These are phyloP conservation scores for Calameuta pallipes DNA, from an alignment of 2,888 invertebrate species.

Conservation along the genomic window DNA sequence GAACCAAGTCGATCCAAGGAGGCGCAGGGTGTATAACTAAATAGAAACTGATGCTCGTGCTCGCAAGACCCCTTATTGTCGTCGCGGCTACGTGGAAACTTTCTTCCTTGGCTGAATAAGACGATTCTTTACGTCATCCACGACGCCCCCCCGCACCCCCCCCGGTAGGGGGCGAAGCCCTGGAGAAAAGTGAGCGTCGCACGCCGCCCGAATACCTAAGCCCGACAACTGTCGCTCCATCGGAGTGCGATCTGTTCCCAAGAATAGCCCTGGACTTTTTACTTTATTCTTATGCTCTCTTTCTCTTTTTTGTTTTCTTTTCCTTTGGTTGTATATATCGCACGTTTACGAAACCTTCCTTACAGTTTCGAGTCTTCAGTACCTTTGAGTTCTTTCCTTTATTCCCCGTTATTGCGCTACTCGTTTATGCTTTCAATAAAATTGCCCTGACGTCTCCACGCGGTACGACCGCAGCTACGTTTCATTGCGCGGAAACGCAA, in stretches of 20 bases:
- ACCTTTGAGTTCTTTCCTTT: not conserved
- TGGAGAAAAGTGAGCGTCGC: constrained; percentile 45
- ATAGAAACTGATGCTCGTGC: constrained; percentile 54
- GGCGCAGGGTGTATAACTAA: constrained; percentile 41
- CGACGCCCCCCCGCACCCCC: not conserved
- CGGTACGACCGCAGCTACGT: not conserved
- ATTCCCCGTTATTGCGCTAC: not conserved
- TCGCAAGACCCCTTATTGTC: constrained; percentile 52
- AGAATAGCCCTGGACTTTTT: not conserved
- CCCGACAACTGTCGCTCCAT: constrained; percentile 28
- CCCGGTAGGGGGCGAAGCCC: constrained; percentile 27
- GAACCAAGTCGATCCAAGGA: not conserved
- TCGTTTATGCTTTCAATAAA: not conserved
- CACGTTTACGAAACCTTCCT: constrained; percentile 29
- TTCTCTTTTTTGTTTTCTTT: too few species aligned
- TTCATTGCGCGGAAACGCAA: not conserved
- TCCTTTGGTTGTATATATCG: constrained; percentile 5
- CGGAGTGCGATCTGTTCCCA: constrained; percentile 15
- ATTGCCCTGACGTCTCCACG: not conserved
- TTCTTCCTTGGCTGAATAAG: constrained; percentile 46
- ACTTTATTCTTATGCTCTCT: not conserved
- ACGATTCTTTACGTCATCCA: constrained; percentile 57
- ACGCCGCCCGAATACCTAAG: constrained; percentile 47
- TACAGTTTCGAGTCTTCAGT: constrained; percentile 21
- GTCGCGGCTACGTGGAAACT: constrained; percentile 50